These are phyloP conservation scores for Aix galericulata DNA, from an alignment of 2,113 vertebrate genomes.

Conservation along the genomic window DNA sequence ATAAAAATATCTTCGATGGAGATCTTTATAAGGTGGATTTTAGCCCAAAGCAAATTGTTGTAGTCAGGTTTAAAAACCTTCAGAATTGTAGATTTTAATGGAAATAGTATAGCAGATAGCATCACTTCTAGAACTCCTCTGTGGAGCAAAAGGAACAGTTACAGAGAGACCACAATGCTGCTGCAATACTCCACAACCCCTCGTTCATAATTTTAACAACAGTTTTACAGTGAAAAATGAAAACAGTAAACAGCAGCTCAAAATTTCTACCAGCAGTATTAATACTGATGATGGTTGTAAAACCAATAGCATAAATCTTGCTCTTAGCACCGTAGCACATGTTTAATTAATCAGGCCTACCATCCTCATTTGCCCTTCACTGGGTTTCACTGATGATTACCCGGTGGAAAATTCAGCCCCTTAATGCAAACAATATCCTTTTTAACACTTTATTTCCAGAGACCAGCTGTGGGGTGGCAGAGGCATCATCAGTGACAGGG, in stretches of 20 bases:
- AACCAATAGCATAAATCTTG: slow-evolving; percentile 64
- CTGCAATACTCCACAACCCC: not conserved
- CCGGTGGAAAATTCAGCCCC: slow-evolving; percentile 70
- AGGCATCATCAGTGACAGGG: slow-evolving; percentile 6
- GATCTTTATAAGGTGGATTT: not conserved
- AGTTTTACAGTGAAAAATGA: not conserved
- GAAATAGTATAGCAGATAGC: not conserved
- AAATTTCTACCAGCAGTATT: slow-evolving; percentile 30
- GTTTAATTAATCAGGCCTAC: slow-evolving; percentile 78
- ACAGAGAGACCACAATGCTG: not conserved
- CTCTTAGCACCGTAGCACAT: slow-evolving; percentile 56
- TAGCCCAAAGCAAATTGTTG: not conserved
- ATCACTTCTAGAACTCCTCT: not conserved
- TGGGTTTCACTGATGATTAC: slow-evolving; percentile 75
- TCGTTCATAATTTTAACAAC: not conserved
- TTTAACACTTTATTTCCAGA: slow-evolving; percentile 63
- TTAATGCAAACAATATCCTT: slow-evolving; percentile 73
- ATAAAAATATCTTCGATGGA: not conserved
- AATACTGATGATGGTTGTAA: slow-evolving; percentile 47
- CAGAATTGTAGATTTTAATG: not conserved
- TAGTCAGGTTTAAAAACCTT: not conserved
- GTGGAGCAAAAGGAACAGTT: not conserved
- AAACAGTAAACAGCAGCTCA: slow-evolving; percentile 28
- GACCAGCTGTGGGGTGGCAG: not conserved
- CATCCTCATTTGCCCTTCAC: slow-evolving; percentile 72